Evolutionary conservation across 2,797 vertebrate genomes (phyloP), one percentile per base, ranked within the genome.

Genomic region (Scolopax rusticola): DNA sequence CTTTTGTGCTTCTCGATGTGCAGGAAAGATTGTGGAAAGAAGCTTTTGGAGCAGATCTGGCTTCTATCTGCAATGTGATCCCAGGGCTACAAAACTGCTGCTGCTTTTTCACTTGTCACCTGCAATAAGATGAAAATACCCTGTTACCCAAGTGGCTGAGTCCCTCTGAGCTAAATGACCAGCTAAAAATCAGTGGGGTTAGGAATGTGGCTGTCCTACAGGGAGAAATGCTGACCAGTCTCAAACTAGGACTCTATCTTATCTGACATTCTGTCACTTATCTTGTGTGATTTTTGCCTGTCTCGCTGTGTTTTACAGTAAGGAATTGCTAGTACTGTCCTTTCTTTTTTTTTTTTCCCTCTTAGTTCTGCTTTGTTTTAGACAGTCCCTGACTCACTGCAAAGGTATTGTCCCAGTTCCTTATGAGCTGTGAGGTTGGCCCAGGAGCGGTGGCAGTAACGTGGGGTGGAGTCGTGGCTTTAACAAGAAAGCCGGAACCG

Each of bases 201-300:
- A 4, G 90, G 96, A 95, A 94, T 54, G 67, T 93, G 95, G 96
- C 95, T 94, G 91, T 65, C 71, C 78, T 95, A 74, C 43, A 78
- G 97, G 97, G 91, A 94, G 40, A 11, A 28, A 97, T 94, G 73
- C 89, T 97, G 93, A 80, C 96, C 78, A 60, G 91, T 60, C 15
- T 63, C 78, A 89, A 95, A 47, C 95, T 95, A 48, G 68, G 89
- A 59, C 91, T 89, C 79, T 70, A 38, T 85, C 60, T 11, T 59
- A 41, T 5, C 51, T 6, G 40, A 10, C 6, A 0, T 32, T 60
- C 40, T 48, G 14, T n/a, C 76, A 3, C 64, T 11, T 45, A 5
- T 11, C 63, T 8, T 2, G 23, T 0, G 1, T 43, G 76, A 8
- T 38, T 54, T 75, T 67, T 48, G 51, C 50, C 82, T 5, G 8